Percentiles rank a stretch among this genome's conserved stretches.
Conservation (phyloP, 2,113 vertebrate genomes). For the Erythrolamprus reginae region DNA sequence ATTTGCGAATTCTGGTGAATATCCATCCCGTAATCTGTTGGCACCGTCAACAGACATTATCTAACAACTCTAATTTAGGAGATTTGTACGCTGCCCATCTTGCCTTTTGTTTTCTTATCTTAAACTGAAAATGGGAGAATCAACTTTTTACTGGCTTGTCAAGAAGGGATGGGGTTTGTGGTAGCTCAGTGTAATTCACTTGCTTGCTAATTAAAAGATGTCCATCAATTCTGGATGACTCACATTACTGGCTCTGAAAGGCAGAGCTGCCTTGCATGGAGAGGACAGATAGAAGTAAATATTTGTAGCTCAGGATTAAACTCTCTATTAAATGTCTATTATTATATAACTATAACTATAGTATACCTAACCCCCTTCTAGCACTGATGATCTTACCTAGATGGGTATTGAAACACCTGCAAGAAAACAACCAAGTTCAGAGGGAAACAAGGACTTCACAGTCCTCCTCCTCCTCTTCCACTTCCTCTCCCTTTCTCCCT, state of each 20-base stretch:
- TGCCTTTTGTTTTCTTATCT: slow-evolving; percentile 42
- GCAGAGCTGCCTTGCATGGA: neutral
- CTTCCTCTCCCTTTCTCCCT: neutral
- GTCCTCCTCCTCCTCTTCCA: too few relatives aligned
- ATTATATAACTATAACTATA: too few relatives aligned
- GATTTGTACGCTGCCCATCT: neutral
- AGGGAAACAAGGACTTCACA: too few relatives aligned
- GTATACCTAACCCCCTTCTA: too few relatives aligned
- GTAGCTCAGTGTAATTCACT: slow-evolving; percentile 41
- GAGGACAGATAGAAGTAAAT: neutral
- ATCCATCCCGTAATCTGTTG: slow-evolving; percentile 77
- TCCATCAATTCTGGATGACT: slow-evolving; percentile 7
- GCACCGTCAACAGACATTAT: slow-evolving; percentile 74
- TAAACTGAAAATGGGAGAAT: slow-evolving; percentile 72
- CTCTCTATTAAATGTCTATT: neutral
- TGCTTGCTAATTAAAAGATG: slow-evolving; percentile 61
- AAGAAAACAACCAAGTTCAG: too few relatives aligned
- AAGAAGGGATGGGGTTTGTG: slow-evolving; percentile 31
- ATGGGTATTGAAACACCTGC: too few relatives aligned
- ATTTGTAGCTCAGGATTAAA: neutral
- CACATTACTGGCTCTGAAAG: neutral
- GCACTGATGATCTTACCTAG: too few relatives aligned
- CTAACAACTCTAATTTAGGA: slow-evolving; percentile 54
- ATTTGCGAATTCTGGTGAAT: slow-evolving; percentile 67
- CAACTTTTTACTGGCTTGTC: slow-evolving; percentile 37